phyloP scores from a whole-genome alignment of 2,888 invertebrate genomes.

The Conchocele bisecta region DNA sequence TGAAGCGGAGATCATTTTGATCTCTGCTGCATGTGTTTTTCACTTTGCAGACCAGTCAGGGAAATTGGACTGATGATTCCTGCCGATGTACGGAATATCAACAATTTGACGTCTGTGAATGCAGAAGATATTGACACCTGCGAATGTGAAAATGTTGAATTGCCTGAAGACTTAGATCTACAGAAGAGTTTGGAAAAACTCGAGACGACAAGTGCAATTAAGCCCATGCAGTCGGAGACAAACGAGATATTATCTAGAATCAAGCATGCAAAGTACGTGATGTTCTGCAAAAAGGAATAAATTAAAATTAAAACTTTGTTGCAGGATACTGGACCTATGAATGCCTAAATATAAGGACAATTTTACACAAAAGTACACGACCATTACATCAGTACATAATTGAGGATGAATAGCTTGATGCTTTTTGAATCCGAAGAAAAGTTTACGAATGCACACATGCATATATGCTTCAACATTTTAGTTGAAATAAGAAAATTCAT shows the following conservation, averaged over 20 bases:
- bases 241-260: slow-evolving; percentile 15
- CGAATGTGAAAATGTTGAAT: slow-evolving; percentile 5
- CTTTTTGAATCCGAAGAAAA: slow-evolving; percentile 25
- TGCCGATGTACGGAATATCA: too few species aligned
- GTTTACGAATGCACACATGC: slow-evolving; percentile 13
- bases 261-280: slow-evolving; percentile 1
- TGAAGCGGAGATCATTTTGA: too few species aligned
- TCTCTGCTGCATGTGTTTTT: too few species aligned
- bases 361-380: slow-evolving; percentile 15
- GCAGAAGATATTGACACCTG: slow-evolving; percentile 11
- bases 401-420: slow-evolving; percentile 10
- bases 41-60: too few species aligned
- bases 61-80: too few species aligned
- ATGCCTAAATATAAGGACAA: slow-evolving; percentile 12
- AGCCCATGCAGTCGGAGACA: slow-evolving; percentile 17
- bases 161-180: slow-evolving; percentile 14
- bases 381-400: slow-evolving; percentile 23
- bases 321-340: slow-evolving; percentile 19
- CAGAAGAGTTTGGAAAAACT: slow-evolving; percentile 16
- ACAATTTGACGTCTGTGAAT: too few species aligned
- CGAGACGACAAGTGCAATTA: neutral
- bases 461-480: slow-evolving; percentile 26
- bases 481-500: slow-evolving; percentile 23
- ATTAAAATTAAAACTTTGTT: slow-evolving; percentile 12
- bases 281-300: slow-evolving; percentile 22